A percentile compares a stretch with the other conserved stretches of the same genome.
These are phyloP conservation scores for Phaethornis superciliosus DNA, from an alignment of 2,113 vertebrate genomes.

Conservation along the genomic window DNA sequence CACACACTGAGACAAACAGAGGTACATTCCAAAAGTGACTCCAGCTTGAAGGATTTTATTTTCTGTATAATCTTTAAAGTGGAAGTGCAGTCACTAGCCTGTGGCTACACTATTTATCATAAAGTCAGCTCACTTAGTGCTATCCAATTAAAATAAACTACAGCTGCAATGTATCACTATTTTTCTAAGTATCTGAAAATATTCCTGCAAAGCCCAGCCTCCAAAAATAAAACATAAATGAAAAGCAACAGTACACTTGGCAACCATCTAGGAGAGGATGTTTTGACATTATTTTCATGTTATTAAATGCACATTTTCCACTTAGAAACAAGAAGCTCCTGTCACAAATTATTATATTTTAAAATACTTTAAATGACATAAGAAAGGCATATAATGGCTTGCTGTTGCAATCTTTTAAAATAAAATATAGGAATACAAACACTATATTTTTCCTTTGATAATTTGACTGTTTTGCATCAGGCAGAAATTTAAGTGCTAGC, in stretches of 20 bases:
- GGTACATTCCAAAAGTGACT: neutral
- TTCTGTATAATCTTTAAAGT: constrained; percentile 52
- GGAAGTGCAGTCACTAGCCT: neutral
- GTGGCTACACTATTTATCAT: constrained; percentile 42
- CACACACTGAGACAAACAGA: neutral
- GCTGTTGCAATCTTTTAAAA: constrained; percentile 39
- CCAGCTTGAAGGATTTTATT: constrained; percentile 24
- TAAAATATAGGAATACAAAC: neutral
- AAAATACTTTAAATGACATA: constrained; percentile 53
- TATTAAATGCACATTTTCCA: constrained; percentile 71
- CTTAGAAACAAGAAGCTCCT: constrained; percentile 69
- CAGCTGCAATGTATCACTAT: constrained; percentile 46
- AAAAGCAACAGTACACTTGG: constrained; percentile 60
- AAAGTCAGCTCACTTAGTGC: constrained; percentile 38
- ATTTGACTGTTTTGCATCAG: neutral
- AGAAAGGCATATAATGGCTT: constrained; percentile 25
- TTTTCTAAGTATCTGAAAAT: constrained; percentile 33
- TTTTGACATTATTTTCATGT: constrained; percentile 62
- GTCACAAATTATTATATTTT: constrained; percentile 66
- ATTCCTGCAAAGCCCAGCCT: neutral
- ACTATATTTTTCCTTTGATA: neutral
- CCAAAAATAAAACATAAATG: constrained; percentile 7
- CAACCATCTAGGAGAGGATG: constrained; percentile 18
- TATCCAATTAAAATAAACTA: constrained; percentile 41
- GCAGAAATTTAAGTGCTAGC: neutral